Base-by-base conservation (phyloP, 2,113 vertebrate genomes). In the Seriola rivoliana region DNA sequence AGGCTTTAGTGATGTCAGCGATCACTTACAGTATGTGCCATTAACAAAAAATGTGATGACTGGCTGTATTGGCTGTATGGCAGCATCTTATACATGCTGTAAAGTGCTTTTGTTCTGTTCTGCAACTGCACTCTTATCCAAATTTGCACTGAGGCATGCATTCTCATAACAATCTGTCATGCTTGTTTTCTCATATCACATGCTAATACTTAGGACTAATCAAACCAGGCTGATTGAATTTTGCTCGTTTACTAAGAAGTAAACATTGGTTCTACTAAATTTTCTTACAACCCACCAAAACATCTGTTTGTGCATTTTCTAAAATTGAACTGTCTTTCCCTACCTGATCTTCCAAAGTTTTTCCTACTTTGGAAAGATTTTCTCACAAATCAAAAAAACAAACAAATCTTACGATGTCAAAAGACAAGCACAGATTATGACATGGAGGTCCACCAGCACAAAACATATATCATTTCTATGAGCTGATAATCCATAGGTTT, bases 1-100 rank as follows among this genome's bases (percentile, higher is more conserved):
- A 84, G 42, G 75, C 23, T 60, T 58, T 3, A 44, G 64, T 52
- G 58, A 82, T 75, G 72, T 85, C 80, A 52, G 68, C 62, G 71
- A 74, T 75, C 57, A 63, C 67, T 85, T 83, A 55, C 57, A 46
- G 79, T 66, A 71, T 44, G 40, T 54, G 48, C 67, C 64, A 59
- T 71, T 38, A 54, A 68, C 69, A 63, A 71, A 76, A 70, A 36
- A 78, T 62, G 6, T 62, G 74, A 75, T 82, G 67, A 78, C 34
- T 5, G 0, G 29, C 29, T 29, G 29, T 29, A 2, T 29, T 29
- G 29, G 29, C 29, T 12, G 46, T 4, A 70, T 3, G 8, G 0
- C 10, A 0, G 50, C 0, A 1, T 68, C 34, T 59, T 48, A 67
- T 65, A 9, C 14, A 67, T 54, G 36, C 21, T 6, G 2, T 23